These are phyloP conservation scores for Calliscelio sp. DNA, from an alignment of 2,888 invertebrate genomes.

Conservation along the genomic window DNA sequence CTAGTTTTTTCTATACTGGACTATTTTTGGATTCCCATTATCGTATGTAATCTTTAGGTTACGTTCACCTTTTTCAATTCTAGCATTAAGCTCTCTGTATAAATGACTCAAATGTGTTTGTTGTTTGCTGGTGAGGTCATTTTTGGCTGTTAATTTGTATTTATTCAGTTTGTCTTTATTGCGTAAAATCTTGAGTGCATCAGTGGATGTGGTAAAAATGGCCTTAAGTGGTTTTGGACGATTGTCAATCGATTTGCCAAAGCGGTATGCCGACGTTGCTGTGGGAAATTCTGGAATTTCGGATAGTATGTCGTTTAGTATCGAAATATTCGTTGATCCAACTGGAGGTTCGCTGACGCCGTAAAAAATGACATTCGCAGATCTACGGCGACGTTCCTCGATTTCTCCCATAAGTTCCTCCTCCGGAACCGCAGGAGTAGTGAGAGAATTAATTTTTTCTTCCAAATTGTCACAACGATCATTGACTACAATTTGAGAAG, in stretches of 20 bases:
- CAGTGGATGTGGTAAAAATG: neutral
- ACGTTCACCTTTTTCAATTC: neutral
- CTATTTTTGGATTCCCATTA: neutral
- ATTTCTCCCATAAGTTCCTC: neutral
- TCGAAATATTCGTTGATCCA: neutral
- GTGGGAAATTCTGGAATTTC: constrained; percentile 1
- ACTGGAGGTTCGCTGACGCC: neutral
- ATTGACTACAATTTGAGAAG: neutral
- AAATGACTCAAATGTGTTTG: neutral
- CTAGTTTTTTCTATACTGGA: constrained; percentile 4
- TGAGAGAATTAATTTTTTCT: neutral
- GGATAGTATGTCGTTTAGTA: neutral
- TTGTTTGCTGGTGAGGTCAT: constrained; percentile 6
- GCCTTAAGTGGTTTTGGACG: neutral
- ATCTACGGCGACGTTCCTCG: neutral
- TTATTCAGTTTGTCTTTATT: neutral
- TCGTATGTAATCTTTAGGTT: neutral
- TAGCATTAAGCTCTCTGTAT: neutral
- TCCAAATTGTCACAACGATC: neutral
- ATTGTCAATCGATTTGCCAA: neutral
- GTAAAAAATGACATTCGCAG: constrained; percentile 13
- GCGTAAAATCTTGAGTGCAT: neutral
- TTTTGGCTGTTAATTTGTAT: neutral
- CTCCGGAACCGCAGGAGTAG: neutral
- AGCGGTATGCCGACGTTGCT: neutral